Evolutionary conservation across 64 coral and sea anemone species (phyloP), one percentile per base, ranked within the genome.

Genomic region (Montipora foliosa): DNA sequence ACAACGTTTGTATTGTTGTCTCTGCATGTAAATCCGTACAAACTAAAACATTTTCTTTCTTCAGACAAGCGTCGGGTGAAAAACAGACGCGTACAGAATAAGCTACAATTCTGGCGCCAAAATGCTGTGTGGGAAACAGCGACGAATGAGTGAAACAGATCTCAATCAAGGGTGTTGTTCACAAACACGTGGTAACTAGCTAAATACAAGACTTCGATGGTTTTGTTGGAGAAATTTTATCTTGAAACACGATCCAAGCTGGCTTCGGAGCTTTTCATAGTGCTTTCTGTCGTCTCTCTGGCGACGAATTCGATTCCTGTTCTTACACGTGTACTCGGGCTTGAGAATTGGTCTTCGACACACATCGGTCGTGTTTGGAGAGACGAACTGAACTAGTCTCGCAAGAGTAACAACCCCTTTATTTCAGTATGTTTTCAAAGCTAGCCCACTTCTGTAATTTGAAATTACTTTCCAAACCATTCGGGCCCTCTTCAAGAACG

Each of bases 161-260:
- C 70, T 70, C 16, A 72, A 50, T 86, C 82, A 51, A 29, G 82
- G 66, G 82, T 72, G 81, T 86, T 86, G 62, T 86, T 85, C 66
- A 1, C 68, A 44, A 44, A 70, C 82, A 86, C 82, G 82, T 86
- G 82, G 62, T 86, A 17, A 72, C 62, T 64, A 86, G 82, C 82
- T 86, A 71, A 69, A 86, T 50, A 86, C 82, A 86, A 66, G 71
- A 46, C 16, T 24, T 72, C 47, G 46, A 15, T 55, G 10, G 52
- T 84, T 86, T 71, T 72, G 82, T 71, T 86, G 14, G 46, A 5
- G 44, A 69, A 16, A 3, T 86, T 86, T 86, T 71, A 86, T 86
- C 44, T 20, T 49, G 82, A 86, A 8, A 84, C 44, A 69, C 60
- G 82, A 84, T 69, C 60, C 82, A 84, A 49, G 19, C 68, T 3